Base-by-base conservation (phyloP, 2,797 vertebrate genomes). In the Urocyon cinereoargenteus region DNA sequence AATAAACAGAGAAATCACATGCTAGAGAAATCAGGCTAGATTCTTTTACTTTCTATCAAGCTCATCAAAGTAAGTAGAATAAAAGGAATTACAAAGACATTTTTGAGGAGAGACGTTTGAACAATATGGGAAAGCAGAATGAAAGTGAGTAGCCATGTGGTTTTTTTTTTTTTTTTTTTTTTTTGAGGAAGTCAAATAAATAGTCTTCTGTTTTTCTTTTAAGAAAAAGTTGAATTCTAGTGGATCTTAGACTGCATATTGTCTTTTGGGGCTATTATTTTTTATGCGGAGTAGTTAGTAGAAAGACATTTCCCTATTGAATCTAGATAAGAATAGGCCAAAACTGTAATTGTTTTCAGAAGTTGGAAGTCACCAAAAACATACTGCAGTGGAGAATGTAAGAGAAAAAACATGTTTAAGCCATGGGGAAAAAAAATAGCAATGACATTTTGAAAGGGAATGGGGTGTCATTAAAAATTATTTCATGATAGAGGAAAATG, bases 101-200 rank as follows among this genome's bases (percentile, higher is more conserved):
- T 59, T 96, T 77, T 77, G 53, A 45, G 49, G 11, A 87, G 34
- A 13, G 6, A 14, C 90, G 0, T 26, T 73, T 89, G 81, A 96
- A 94, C 28, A 55, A 86, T n/a, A 89, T 62, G 45, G 15, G 36
- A 78, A 94, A 93, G 1, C 59, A 61, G 59, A 82, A 73, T 53
- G 26, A 96, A 97, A 94, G 86, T 90, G 84, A 70, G 91, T 88
- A 95, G 88, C 19, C 53, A 78, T 84, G 49, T 90, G 45, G 45
- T 89, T 0, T 86, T 89, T 94, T 62, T 64, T 91, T 49, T 90
- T 0, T 85, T 89, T 93, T 36, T 90, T 0, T 86, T 86, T 94
- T 77, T 68, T 92, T 0, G 81, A 88, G 64, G 24, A 0, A 21
- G 13, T 86, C 90, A 82, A 84, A 77, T 77, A 59, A 55, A 57